Evolutionary conservation across 37 sponge, comb jelly and placozoan genomes (phyloP).

Genomic region (Spongilla lacustris): DNA sequence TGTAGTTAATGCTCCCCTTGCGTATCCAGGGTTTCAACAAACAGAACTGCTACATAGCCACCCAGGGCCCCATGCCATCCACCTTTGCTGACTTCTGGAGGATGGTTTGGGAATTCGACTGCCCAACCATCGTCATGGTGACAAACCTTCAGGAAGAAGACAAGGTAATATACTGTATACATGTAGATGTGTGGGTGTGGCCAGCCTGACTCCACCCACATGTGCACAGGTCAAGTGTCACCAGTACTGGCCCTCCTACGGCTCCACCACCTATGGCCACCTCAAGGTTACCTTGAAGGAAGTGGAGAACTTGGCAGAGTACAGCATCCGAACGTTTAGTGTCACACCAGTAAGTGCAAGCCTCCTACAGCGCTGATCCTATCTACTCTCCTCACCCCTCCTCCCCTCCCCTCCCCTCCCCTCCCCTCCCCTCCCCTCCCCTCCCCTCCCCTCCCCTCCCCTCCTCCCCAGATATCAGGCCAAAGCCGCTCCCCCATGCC

Average conservation of each 20-base stretch:
- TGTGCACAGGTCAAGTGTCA: constrained; percentile 77
- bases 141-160: constrained; percentile 76
- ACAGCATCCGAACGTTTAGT: constrained; percentile 82
- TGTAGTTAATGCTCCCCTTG: too few species aligned
- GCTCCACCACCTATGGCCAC: constrained; percentile 73
- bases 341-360: constrained; percentile 40
- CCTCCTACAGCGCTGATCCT: neutral
- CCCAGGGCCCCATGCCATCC: constrained; percentile 67
- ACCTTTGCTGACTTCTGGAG: constrained; percentile 74
- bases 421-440: neutral
- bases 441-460: neutral
- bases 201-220: neutral
- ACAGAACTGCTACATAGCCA: constrained; percentile 59
- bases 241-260: constrained; percentile 91
- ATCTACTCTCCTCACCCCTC: neutral
- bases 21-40: constrained; percentile 31
- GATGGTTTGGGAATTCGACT: constrained; percentile 74
- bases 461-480: neutral
- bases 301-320: constrained; percentile 82
- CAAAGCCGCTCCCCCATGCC: constrained; percentile 16
- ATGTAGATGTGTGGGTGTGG: neutral
- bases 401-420: neutral
- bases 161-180: constrained; percentile 30
- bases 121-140: constrained; percentile 75
- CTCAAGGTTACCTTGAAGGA: constrained; percentile 76